Evolutionary conservation across 1,140 invertebrate genomes (phyloP), one percentile per base, ranked within the genome.

Genomic region (Eurosta solidaginis): DNA sequence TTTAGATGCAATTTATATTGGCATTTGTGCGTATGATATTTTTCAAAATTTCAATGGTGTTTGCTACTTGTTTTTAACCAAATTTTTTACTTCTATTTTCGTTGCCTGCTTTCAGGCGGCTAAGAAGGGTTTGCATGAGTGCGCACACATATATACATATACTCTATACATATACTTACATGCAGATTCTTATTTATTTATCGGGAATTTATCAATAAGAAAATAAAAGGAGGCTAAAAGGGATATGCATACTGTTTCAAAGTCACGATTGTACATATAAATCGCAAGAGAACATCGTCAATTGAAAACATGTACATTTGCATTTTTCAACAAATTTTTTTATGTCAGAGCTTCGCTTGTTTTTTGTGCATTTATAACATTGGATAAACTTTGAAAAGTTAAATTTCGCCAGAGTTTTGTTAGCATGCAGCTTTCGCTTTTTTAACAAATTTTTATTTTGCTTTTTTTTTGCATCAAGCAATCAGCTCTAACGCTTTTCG

Each of bases 301-400:
- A 68, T 68, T 68, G 33, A 68, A 68, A 68, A 68, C 33, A 40
- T 68, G n/a, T 36, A 27, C 33, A 68, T 68, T 68, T 68, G 33
- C 33, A 40, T 68, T 68, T 59, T 27, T 59, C 20, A 6, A 20
- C 27, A 17, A 40, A 29, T 40, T 33, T 68, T 68, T 68, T 68
- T 40, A 14, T 3, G 14, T 10, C 33, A 20, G 50, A 20, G 4
- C 33, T 59, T 59, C 10, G 54, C 17, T 33, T 36, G 12, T 27
- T 14, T 17, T 29, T 22, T 22, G 17, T 20, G 9, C 33, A 68
- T 40, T 68, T 68, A 33, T 40, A 20, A 36, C 59, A 40, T 40
- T 36, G 59, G 33, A n/a, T 68, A 68, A 68, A 68, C 59, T 68
- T 68, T 10, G 12, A 42, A 68, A 68, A 68, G 59, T 68, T 68